Evolutionary conservation across 2,113 vertebrate species (phyloP), one percentile per base, ranked within the genome.

Genomic region (Cyanistes caeruleus): DNA sequence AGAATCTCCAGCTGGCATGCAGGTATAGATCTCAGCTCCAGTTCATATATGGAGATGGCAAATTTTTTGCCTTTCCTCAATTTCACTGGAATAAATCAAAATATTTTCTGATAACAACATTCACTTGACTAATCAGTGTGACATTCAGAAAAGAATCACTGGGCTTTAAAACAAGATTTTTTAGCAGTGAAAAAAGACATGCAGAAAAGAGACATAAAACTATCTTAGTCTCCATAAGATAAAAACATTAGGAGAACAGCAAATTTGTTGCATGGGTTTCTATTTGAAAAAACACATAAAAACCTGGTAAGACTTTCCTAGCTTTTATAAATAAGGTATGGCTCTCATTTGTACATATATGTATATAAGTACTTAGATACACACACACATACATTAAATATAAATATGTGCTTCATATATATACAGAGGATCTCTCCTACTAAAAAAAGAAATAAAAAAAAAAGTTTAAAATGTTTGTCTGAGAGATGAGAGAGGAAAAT

Each of bases 31-130:
- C 19, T 24, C 31, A 69, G 31, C 27, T 89, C 10, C 22, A 39
- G 20, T 13, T 80, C 68, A 77, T 31, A 35, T 11, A 39, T 0
- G 0, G 12, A 82, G 15, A 75, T 4, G 4, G 0, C 5, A 70
- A 41, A 4, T 19, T 8, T 81, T 77, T 58, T 84, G 6, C 11
- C 25, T 74, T 74, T 52, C 51, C 33, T 67, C 24, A 55, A 20
- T 21, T 59, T 81, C 39, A 46, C 2, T 48, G 24, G 13, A 81
- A 69, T 22, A 75, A 77, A 59, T 35, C 10, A 12, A 25, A 73
- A 33, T 7, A 15, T 31, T 69, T 90, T 72, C 68, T 81, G 31
- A 77, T 15, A 62, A 13, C 37, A 64, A 39, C 11, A 48, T 43
- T 74, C 30, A 43, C 20, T 55, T 87, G 25, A 75, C 6, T 76